Base-by-base conservation (phyloP, 2,797 vertebrate genomes). In the Triplophysa yarkandensis region DNA sequence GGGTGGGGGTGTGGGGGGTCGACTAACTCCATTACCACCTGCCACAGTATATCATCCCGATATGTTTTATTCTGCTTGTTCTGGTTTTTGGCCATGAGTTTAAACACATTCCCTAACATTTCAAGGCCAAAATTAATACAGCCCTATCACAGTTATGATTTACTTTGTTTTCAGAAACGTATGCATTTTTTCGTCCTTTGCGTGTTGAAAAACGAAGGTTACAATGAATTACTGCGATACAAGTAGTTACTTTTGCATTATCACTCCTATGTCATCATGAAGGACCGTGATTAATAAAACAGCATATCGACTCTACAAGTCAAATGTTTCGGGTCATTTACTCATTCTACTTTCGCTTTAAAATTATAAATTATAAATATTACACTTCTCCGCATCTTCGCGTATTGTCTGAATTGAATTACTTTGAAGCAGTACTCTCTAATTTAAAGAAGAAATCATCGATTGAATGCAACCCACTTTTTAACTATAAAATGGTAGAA, bases 11-110 rank as follows among this genome's bases (percentile, higher is more conserved):
- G 14, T 27, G 57, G 55, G n/a, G 32, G 41, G 64, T 16, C 36
- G 44, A 28, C 57, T 1, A 44, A 39, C 7, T 62, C 16, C 21
- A 28, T 63, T 48, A 52, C n/a, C 50, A 43, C 36, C 36, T 69
- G 52, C 19, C 57, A 48, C 39, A 21, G 34, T 74, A 68, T 63
- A 48, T 48, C 57, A 78, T n/a, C 54, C 28, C 55, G 43, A 69
- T 28, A 10, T 21, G 27, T 68, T 68, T 74, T 4, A 55, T 74
- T 43, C 23, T n/a, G 36, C 17, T 55, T 54, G 43, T 44, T 28
- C 46, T 39, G 17, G 41, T 34, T 50, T 74, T 50, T 48, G 54
- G 21, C 72, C 43, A 68, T 68, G 43, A 41, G 30, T 74, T 66
- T 66, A 11, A 48, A 67, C 21, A 60, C 11, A 14, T 23, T 63